phyloP scores from a whole-genome alignment of 2,888 invertebrate genomes.

The Hermaeophaga mercurialis region DNA sequence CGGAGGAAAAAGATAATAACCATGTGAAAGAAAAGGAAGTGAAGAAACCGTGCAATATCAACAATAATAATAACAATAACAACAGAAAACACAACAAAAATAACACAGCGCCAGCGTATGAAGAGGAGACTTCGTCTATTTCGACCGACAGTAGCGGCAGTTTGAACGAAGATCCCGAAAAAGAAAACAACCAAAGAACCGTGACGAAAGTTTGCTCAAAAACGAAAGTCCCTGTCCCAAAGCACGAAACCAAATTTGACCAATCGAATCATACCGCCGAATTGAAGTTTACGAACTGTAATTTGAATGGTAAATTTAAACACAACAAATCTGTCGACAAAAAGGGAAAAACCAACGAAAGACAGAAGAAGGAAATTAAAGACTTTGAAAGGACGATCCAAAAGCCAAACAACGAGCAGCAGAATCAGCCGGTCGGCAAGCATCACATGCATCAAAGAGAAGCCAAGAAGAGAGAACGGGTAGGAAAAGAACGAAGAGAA shows the following conservation, averaged over 20 bases:
- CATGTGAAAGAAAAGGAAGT: slow-evolving; percentile 43
- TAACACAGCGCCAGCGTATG: slow-evolving; percentile 54
- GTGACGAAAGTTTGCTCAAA: slow-evolving; percentile 39
- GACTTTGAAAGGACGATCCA: slow-evolving; percentile 21
- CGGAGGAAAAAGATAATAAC: slow-evolving; percentile 28
- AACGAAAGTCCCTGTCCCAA: slow-evolving; percentile 29
- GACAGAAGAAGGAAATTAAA: slow-evolving; percentile 30
- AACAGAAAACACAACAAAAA: slow-evolving; percentile 44
- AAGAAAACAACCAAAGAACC: slow-evolving; percentile 45
- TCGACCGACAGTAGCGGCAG: slow-evolving; percentile 72
- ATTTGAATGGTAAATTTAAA: slow-evolving; percentile 28
- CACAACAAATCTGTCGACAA: slow-evolving; percentile 27
- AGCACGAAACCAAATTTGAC: slow-evolving; percentile 7
- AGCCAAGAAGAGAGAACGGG: slow-evolving; percentile 40
- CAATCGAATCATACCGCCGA: slow-evolving; percentile 30
- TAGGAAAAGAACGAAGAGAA: slow-evolving; percentile 47
- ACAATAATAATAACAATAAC: slow-evolving; percentile 41
- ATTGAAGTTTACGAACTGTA: slow-evolving; percentile 30
- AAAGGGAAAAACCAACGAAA: slow-evolving; percentile 32
- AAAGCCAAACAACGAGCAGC: slow-evolving; percentile 16
- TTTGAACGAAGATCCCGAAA: slow-evolving; percentile 43
- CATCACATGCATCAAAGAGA: slow-evolving; percentile 30
- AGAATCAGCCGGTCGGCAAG: slow-evolving; percentile 15
- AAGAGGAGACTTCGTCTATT: slow-evolving; percentile 73
- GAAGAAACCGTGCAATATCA: slow-evolving; percentile 42